Conservation (phyloP, 2,113 vertebrate genomes). For the Felis catus region DNA sequence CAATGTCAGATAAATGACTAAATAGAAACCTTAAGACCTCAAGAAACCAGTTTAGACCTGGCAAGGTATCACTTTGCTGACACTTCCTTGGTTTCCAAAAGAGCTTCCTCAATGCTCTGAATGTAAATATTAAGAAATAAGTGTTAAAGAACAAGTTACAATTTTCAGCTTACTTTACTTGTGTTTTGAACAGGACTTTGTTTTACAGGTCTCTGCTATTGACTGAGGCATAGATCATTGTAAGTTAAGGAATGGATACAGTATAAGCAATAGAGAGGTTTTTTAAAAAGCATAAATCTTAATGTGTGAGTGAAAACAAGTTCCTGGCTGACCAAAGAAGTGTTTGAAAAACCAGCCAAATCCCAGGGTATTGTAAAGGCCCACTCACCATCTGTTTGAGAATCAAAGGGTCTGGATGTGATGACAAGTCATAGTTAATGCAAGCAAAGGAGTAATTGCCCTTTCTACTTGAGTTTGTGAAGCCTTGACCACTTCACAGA, state of each 20-base stretch:
- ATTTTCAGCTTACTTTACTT: neutral
- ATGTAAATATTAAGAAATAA: neutral
- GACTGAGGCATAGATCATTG: neutral
- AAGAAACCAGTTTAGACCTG: neutral
- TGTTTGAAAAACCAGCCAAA: conserved; percentile 13
- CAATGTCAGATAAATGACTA: neutral
- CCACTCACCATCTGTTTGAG: neutral
- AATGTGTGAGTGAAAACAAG: neutral
- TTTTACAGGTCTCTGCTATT: neutral
- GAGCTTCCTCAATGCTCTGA: neutral
- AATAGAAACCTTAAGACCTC: neutral
- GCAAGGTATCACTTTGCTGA: neutral
- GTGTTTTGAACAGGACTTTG: neutral
- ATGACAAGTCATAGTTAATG: neutral
- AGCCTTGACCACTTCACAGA: neutral
- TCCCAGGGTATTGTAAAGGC: neutral
- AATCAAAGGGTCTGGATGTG: neutral
- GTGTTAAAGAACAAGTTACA: neutral
- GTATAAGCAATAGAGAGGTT: neutral
- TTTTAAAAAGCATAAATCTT: neutral
- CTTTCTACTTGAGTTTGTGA: neutral
- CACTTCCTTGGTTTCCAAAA: neutral
- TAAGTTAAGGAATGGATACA: neutral
- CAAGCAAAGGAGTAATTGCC: neutral
- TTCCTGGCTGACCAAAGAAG: neutral